phyloP scores from a whole-genome alignment of 1,140 invertebrate species.

The Drosophila azteca region DNA sequence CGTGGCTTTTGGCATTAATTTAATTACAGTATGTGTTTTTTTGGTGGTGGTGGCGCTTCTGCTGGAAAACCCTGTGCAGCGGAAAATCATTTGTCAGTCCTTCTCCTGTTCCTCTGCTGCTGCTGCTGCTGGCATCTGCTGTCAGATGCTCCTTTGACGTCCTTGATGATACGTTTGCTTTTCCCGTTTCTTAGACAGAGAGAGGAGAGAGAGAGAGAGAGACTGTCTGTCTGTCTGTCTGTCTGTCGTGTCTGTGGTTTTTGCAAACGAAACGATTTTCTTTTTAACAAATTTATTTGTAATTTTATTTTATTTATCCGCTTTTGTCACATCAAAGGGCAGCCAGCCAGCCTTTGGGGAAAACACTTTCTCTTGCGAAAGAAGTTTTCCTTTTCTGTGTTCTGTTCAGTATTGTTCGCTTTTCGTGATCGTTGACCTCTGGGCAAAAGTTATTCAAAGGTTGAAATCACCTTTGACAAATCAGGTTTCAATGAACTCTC shows the following conservation, averaged over 20 bases:
- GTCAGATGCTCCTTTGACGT: conserved; percentile 32
- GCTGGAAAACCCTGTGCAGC: conserved; percentile 11
- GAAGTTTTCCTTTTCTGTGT: not conserved
- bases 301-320: conserved; percentile 19
- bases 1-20: conserved; percentile 24
- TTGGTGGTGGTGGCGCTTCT: not conserved
- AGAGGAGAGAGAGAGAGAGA: conserved; percentile 21
- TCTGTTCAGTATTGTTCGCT: not conserved
- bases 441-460: not conserved
- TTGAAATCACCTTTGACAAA: no score
- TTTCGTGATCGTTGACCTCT: conserved; percentile 18
- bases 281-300: conserved; percentile 23
- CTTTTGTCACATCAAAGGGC: conserved; percentile 49
- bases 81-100: conserved; percentile 53
- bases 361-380: not conserved
- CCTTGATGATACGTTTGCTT: conserved; percentile 10
- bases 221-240: conserved; percentile 19
- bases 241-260: conserved; percentile 27
- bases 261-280: conserved; percentile 13
- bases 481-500: conserved; percentile 13
- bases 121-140: conserved; percentile 30
- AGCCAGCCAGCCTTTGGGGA: conserved; percentile 15
- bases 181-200: conserved; percentile 27
- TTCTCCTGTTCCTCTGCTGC: not conserved
- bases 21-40: conserved; percentile 21